Percentiles rank a stretch among this genome's conserved stretches.
phyloP scores from a whole-genome alignment of 2,797 vertebrate genomes.

The Platalea minor region DNA sequence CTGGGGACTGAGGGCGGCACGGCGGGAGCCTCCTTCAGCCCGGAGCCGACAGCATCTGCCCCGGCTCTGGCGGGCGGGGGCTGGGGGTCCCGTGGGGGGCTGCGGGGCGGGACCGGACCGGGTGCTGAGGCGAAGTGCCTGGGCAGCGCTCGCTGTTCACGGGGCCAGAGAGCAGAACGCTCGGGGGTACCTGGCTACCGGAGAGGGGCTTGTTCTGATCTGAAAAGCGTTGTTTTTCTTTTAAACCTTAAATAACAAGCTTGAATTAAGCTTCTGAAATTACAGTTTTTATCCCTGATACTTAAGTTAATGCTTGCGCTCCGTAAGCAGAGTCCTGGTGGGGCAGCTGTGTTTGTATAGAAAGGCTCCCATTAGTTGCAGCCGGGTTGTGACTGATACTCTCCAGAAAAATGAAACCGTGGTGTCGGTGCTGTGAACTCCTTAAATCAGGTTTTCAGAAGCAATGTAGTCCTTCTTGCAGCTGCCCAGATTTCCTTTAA shows the following conservation, averaged over 20 bases:
- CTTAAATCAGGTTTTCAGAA: neutral
- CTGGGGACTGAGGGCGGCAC: neutral
- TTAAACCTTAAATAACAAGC: constrained; percentile 6
- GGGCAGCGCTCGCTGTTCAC: neutral
- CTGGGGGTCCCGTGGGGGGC: too few species aligned
- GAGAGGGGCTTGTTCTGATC: neutral
- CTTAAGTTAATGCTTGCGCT: constrained; percentile 2
- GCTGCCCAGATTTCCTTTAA: constrained; percentile 1
- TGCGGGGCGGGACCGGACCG: neutral
- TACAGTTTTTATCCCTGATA: neutral
- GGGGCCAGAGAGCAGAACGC: neutral
- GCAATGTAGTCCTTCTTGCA: neutral
- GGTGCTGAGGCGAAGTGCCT: neutral
- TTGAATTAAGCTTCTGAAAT: constrained; percentile 19
- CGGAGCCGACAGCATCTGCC: neutral
- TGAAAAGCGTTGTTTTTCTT: neutral
- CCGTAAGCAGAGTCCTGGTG: neutral
- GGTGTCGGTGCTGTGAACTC: neutral
- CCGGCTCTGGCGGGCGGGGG: neutral
- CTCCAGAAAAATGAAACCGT: neutral
- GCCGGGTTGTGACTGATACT: neutral
- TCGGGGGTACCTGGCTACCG: neutral
- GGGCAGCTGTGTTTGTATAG: neutral
- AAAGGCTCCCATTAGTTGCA: neutral
- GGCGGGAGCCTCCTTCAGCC: neutral